Base-by-base conservation (phyloP, 2,888 invertebrate genomes). In the Oscheius myriophilus region DNA sequence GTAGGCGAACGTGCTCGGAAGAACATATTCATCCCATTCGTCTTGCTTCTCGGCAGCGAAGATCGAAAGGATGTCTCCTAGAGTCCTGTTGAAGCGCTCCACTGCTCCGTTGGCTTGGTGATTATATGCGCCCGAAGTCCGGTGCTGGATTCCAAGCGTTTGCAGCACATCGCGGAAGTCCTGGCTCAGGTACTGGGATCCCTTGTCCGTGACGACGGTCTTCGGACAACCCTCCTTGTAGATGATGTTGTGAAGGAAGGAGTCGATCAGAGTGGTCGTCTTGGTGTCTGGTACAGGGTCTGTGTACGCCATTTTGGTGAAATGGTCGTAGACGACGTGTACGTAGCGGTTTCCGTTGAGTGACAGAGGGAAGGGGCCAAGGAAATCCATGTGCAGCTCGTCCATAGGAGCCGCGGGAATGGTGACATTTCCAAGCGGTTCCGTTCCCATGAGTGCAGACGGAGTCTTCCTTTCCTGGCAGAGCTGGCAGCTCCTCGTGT, bases 321-420 rank as follows among this genome's bases (percentile, higher is more conserved):
- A 66, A 4, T 63, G 51, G 26, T 68, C 67, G 4, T 45, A 33
- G 1, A 46, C 41, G 11, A 53, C 58, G 2, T 70, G 46, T 7
- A 72, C 52, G 26, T 58, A 69, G 26, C 45, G 42, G 41, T 72
- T 67, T 26, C 64, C 69, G 41, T 49, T 25, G 1, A 41, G 11
- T 3, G 72, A 70, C 23, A 49, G 16, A 6, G 69, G 70, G 0
- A 76, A 43, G 7, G 71, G n/a, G n/a, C n/a, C n/a, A n/a, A n/a
- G n/a, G n/a, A n/a, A n/a, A n/a, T n/a, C n/a, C n/a, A n/a, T n/a
- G n/a, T n/a, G n/a, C n/a, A n/a, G n/a, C n/a, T n/a, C n/a, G n/a
- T n/a, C n/a, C n/a, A n/a, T n/a, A n/a, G n/a, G n/a, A n/a, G n/a
- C n/a, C n/a, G n/a, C n/a, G n/a, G n/a, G n/a, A n/a, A n/a, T n/a